Conservation (phyloP, 2,888 invertebrate species). For the Eupithecia insigniata region DNA sequence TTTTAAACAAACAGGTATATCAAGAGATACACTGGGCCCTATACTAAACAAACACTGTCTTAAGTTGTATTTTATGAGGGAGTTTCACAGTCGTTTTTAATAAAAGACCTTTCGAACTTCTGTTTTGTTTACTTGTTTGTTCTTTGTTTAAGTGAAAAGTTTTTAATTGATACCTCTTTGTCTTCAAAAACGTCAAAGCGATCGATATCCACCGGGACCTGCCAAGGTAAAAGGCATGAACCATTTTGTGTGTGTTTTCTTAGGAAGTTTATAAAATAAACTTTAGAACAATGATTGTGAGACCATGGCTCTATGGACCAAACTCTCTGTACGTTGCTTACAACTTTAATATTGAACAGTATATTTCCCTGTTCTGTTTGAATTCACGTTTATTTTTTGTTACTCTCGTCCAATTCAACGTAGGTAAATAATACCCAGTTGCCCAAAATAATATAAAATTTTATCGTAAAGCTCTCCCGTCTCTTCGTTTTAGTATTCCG, state of each 20-base stretch:
- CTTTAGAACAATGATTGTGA: background rate
- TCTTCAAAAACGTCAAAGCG: constrained; percentile 44
- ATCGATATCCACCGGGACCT: constrained; percentile 36
- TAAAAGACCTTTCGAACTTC: constrained; percentile 65
- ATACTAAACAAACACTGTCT: constrained; percentile 52
- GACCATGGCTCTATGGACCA: background rate
- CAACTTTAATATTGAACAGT: background rate
- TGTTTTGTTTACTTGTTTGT: constrained; percentile 65
- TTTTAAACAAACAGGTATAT: background rate
- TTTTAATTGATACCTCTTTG: constrained; percentile 68
- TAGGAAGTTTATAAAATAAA: background rate
- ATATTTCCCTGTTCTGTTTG: background rate
- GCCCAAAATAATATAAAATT: background rate
- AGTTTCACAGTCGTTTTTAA: constrained; percentile 63
- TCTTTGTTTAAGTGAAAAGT: constrained; percentile 64
- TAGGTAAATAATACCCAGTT: background rate
- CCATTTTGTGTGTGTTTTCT: background rate
- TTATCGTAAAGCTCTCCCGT: constrained; percentile 43
- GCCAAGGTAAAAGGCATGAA: background rate
- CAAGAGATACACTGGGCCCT: background rate
- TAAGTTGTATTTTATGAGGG: constrained; percentile 54
- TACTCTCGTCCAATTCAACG: background rate
- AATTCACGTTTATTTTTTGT: background rate
- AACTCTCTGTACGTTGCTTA: background rate
- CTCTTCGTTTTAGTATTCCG: constrained; percentile 56